These are phyloP conservation scores for Scopus umbretta DNA, from an alignment of 2,113 vertebrate genomes.

Conservation along the genomic window DNA sequence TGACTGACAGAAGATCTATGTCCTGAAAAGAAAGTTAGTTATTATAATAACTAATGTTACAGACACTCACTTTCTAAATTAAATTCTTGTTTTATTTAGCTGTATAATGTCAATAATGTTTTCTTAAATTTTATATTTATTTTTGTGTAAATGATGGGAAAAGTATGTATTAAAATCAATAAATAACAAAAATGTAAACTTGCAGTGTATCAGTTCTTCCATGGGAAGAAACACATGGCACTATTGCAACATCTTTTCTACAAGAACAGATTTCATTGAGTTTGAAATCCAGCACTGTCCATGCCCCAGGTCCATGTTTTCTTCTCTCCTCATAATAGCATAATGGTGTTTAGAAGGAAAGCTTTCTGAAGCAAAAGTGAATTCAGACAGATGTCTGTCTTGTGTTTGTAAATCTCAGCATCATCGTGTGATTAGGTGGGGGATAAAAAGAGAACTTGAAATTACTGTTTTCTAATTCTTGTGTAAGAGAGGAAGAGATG, in stretches of 20 bases:
- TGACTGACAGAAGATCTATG: neutral
- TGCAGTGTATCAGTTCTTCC: neutral
- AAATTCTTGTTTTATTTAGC: neutral
- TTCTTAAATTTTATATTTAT: neutral
- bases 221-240: neutral
- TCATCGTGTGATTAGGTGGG: neutral
- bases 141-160: neutral
- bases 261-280: neutral
- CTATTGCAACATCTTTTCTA: neutral
- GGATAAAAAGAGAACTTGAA: neutral
- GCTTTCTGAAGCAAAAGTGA: neutral
- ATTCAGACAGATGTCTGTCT: neutral
- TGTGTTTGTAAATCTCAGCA: neutral
- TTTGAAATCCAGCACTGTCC: neutral
- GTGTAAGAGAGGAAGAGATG: neutral
- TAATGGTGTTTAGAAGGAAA: neutral
- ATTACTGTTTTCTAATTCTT: neutral
- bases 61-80: neutral
- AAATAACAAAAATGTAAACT: neutral
- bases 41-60: neutral
- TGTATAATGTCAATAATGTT: neutral
- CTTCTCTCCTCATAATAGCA: neutral
- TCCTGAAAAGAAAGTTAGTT: neutral
- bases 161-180: neutral
- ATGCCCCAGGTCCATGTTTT: neutral